A percentile compares a stretch with the other conserved stretches of the same genome.
These are phyloP conservation scores for Crotalus helleri DNA, from an alignment of 2,113 vertebrate species.

Conservation along the genomic window DNA sequence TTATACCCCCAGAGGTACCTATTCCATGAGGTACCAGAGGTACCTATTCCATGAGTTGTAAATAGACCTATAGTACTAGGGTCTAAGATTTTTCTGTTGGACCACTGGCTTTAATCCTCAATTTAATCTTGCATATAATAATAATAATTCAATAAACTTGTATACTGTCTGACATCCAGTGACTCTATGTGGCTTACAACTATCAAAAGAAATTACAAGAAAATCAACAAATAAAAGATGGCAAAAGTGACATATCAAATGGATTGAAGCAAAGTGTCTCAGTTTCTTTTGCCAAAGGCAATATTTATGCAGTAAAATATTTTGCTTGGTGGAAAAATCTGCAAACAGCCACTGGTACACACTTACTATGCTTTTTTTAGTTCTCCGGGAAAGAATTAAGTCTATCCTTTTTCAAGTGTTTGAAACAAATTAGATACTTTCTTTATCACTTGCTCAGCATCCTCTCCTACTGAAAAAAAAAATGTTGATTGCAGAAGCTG, in stretches of 20 bases:
- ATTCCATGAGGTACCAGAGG: not conserved
- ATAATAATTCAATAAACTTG: not conserved
- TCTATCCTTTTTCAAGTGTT: not conserved
- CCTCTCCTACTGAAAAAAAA: constrained; percentile 41
- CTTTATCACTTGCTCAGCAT: constrained; percentile 9
- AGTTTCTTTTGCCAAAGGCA: not conserved
- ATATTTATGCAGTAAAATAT: not conserved
- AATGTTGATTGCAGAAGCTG: constrained; percentile 36
- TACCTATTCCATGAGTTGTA: not conserved
- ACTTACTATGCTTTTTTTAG: constrained; percentile 24
- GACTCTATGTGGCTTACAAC: not conserved
- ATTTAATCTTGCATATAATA: not conserved
- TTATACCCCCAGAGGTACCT: not conserved
- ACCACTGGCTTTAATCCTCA: not conserved
- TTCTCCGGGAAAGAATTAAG: constrained; percentile 8
- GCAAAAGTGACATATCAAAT: not conserved
- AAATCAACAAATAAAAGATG: not conserved
- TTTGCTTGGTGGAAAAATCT: not conserved
- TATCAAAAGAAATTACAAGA: not conserved
- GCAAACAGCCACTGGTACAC: not conserved
- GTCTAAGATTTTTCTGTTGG: not conserved
- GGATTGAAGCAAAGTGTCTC: not conserved
- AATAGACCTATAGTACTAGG: not conserved
- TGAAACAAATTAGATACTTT: constrained; percentile 21
- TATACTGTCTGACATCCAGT: not conserved